Evolutionary conservation across 2,888 invertebrate genomes (phyloP), one percentile per base, ranked within the genome.

Genomic region (Reticulitermes lucifugus): DNA sequence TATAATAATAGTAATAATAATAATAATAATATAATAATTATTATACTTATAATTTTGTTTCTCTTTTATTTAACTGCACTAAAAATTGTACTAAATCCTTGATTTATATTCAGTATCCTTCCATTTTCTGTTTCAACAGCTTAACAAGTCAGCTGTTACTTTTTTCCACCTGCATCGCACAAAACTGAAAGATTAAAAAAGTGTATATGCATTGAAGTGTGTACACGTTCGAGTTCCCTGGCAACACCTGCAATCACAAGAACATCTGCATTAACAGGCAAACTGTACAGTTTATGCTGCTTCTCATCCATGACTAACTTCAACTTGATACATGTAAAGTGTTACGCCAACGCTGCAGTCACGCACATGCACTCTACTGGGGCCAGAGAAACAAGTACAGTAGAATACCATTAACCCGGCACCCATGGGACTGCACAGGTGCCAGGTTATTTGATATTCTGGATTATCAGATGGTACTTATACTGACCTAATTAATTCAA

Each of bases 61-160:
- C 41, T 75, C 35, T 46, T 46, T 77, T 25, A 65, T 25, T 65
- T 65, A 65, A 65, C 77, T 46, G 51, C 46, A 77, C 77, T 77
- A 77, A 77, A 77, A 77, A 77, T 77, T 77, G 77, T 77, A 77
- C 77, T 77, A 77, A 77, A 77, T 41, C 41, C 55, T 55, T 55
- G 18, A 55, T 55, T 65, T 65, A 77, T 77, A 46, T 77, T 46
- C 65, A 65, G 65, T 25, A 65, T 12, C n/a, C 25, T 65, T 65
- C 65, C 65, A 65, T 65, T 73, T n/a, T 77, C 77, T 12, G 46
- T 7, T 46, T 77, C 7, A 1, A 35, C 2, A 73, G 6, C 73
- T 7, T 22, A n/a, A 77, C 77, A 46, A 65, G 65, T 65, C 35
- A 35, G 35, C 35, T 22, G 60, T 60, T 25, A 25, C 65, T n/a